Evolutionary conservation across 2,797 vertebrate genomes (phyloP), one percentile per base, ranked within the genome.

Genomic region (Amblyopsis hoosieri): DNA sequence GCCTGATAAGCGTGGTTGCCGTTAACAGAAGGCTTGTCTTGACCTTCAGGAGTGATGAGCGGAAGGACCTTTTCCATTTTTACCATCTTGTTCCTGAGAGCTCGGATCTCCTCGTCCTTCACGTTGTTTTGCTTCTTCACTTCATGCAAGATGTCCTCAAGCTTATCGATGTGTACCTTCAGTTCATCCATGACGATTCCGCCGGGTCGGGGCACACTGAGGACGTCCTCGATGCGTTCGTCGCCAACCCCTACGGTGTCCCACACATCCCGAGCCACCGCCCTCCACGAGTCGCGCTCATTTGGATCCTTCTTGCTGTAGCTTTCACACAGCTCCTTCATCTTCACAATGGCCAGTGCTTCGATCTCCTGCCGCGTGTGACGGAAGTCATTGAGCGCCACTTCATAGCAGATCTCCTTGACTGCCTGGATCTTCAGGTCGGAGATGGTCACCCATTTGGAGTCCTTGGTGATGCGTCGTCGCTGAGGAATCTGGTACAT

Each of bases 341-440:
- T 97, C 87, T 99, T 99, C 9, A 99, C 97, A 31, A 99, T 99
- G 60, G 98, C 97, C 84, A 99, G 85, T 12, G 98, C 97, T 84
- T 99, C 98, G 0, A 99, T 99, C 90, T 99, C 98, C 90, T 99
- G 98, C 58, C 98, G 93, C 19, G 93, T 96, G 76, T 99, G 98
- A 58, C 95, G 95, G 83, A 99, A 99, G 82, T 99, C 98, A 31
- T 99, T 99, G 72, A 99, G 94, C 0, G 98, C 98, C 51, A 99
- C 98, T 87, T 99, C 97, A 19, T 99, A 99, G 86, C 98, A 99
- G 72, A 99, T 99, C 87, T 99, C 97, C 87, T 99, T 99, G 50
- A 99, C 98, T 0, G 98, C 98, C 87, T 99, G 97, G 87, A 99
- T 99, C 91, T 99, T 99, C 81, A 99, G 89, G 83, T 99, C 98